Conservation (phyloP, 2,888 invertebrate genomes). For the Apamea epomidion region DNA sequence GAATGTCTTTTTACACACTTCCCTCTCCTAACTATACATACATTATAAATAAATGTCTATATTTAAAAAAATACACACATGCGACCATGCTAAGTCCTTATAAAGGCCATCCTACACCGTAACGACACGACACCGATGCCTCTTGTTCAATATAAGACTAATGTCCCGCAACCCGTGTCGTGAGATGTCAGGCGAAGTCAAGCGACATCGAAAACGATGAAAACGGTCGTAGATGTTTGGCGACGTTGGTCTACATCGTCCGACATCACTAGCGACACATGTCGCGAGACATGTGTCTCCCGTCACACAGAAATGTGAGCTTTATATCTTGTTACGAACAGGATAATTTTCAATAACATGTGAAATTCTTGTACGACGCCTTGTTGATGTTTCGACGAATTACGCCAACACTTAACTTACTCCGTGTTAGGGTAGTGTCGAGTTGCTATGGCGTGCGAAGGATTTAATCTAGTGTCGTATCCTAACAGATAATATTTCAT, state of each 20-base stretch:
- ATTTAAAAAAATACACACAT: neutral
- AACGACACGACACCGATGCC: neutral
- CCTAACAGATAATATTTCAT: neutral
- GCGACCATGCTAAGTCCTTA: neutral
- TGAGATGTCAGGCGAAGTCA: neutral
- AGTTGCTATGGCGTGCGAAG: slow-evolving; percentile 1
- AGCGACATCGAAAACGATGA: neutral
- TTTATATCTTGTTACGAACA: neutral
- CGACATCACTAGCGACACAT: neutral
- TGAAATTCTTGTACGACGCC: neutral
- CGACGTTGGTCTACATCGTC: neutral
- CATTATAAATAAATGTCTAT: neutral
- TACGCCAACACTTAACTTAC: neutral
- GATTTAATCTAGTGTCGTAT: slow-evolving; percentile 2
- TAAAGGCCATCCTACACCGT: neutral
- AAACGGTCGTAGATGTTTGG: neutral
- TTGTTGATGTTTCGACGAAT: neutral
- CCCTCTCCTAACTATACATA: slow-evolving; percentile 4
- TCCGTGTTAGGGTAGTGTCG: neutral
- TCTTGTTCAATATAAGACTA: neutral
- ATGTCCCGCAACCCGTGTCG: neutral
- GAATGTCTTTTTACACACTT: slow-evolving; percentile 18
- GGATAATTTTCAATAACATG: neutral
- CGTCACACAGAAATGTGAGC: neutral
- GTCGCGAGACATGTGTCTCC: neutral